Conservation (phyloP, 2,113 vertebrate species). For the Notarius quadriscutis region DNA sequence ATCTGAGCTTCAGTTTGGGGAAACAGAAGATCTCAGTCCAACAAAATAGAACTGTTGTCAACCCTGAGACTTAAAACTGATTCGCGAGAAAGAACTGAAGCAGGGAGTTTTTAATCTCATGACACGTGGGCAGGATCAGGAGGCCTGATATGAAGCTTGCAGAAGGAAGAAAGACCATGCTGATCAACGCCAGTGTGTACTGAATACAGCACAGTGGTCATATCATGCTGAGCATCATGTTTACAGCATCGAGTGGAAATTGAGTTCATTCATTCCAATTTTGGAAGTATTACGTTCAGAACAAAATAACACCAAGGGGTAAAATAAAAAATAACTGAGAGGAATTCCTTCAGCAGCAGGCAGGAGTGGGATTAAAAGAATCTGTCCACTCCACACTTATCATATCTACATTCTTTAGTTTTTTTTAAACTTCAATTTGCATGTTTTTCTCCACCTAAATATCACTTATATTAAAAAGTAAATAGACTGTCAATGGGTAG, state of each 20-base stretch:
- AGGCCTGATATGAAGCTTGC: background rate
- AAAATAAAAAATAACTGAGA: background rate
- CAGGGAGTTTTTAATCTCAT: background rate
- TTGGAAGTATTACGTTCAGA: background rate
- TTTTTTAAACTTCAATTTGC: background rate
- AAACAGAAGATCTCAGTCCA: background rate
- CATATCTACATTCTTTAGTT: background rate
- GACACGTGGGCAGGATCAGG: background rate
- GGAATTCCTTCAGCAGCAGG: background rate
- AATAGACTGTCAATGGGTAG: background rate
- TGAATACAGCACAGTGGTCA: background rate
- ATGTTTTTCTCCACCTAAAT: background rate
- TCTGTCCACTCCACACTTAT: background rate
- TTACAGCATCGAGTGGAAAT: background rate
- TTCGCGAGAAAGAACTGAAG: background rate
- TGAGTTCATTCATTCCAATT: background rate
- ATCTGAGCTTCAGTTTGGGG: background rate
- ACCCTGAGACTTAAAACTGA: background rate
- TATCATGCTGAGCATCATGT: background rate
- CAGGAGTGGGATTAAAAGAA: background rate
- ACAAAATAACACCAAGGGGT: background rate
- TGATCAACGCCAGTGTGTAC: background rate
- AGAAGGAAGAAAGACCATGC: background rate
- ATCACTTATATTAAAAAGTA: background rate
- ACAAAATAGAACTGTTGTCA: background rate